Evolutionary conservation across 2,888 invertebrate species (phyloP).

Genomic region (Andrena trimmerana): DNA sequence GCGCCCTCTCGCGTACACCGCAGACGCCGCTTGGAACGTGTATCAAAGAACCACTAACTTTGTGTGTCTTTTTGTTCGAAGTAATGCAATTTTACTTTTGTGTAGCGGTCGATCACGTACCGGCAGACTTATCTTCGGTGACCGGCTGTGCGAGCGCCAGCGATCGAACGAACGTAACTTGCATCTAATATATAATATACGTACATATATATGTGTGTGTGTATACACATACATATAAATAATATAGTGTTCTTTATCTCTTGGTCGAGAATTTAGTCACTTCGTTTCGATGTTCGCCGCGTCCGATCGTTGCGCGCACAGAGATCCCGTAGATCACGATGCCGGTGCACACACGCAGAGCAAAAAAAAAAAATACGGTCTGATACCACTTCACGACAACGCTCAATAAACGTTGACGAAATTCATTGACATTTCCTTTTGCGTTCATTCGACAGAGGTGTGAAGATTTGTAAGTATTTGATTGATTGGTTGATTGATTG

Average conservation of each 20-base stretch:
- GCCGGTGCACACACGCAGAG: conserved; percentile 5
- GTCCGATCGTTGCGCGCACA: conserved; percentile 12
- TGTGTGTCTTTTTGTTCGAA: conserved; percentile 60
- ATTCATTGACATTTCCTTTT: conserved; percentile 42
- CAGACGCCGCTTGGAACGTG: conserved; percentile 4
- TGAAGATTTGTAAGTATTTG: conserved; percentile 70
- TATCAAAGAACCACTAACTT: conserved; percentile 47
- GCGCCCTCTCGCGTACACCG: conserved; percentile 1
- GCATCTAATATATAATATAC: background rate
- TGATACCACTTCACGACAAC: conserved; percentile 48
- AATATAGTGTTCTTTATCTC: background rate
- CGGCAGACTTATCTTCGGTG: conserved; percentile 44
- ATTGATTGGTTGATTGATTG: conserved; percentile 25
- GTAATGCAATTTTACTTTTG: conserved; percentile 49
- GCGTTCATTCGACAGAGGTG: conserved; percentile 51
- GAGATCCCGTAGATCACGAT: conserved; percentile 28
- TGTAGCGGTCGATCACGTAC: conserved; percentile 48
- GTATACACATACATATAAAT: background rate
- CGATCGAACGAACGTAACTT: background rate
- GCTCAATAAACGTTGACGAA: conserved; percentile 65
- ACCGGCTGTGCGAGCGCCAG: conserved; percentile 20
- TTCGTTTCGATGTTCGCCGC: background rate
- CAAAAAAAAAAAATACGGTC: conserved; percentile 25
- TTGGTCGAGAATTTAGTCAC: background rate
- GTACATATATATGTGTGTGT: background rate